A percentile compares a stretch with the other conserved stretches of the same genome.
These are phyloP conservation scores for Phengaris alcon DNA, from an alignment of 2,888 invertebrate species.

Conservation along the genomic window DNA sequence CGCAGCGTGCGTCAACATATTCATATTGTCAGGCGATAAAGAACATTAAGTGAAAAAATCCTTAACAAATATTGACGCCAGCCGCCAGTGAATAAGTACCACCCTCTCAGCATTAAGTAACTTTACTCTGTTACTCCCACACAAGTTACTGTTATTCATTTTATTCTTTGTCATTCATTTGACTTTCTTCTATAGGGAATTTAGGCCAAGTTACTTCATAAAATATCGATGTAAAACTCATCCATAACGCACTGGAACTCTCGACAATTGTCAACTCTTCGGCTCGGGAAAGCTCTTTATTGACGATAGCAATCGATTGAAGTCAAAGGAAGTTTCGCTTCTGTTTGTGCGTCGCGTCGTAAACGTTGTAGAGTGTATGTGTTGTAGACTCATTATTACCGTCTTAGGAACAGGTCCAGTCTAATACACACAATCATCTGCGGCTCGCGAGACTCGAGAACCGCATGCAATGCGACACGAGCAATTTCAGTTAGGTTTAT, in stretches of 20 bases:
- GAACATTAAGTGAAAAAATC: too few species aligned
- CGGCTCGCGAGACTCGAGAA: too few species aligned
- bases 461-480: too few species aligned
- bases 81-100: too few species aligned
- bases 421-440: too few species aligned
- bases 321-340: neutral
- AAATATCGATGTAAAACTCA: neutral
- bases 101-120: too few species aligned
- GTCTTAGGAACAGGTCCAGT: neutral
- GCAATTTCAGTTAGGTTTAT: neutral
- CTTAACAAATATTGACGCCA: too few species aligned
- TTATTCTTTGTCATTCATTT: neutral
- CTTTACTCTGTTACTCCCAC: too few species aligned
- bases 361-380: neutral
- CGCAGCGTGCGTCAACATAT: neutral
- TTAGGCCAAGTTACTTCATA: neutral
- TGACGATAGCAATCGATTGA: constrained; percentile 4
- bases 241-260: neutral
- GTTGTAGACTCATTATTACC: neutral
- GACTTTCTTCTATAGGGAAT: neutral
- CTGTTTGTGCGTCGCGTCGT: neutral
- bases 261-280: neutral
- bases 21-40: neutral
- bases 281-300: neutral
- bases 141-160: neutral